Evolutionary conservation across 2,888 invertebrate genomes (phyloP).

Genomic region (Meghimatium bilineatum): DNA sequence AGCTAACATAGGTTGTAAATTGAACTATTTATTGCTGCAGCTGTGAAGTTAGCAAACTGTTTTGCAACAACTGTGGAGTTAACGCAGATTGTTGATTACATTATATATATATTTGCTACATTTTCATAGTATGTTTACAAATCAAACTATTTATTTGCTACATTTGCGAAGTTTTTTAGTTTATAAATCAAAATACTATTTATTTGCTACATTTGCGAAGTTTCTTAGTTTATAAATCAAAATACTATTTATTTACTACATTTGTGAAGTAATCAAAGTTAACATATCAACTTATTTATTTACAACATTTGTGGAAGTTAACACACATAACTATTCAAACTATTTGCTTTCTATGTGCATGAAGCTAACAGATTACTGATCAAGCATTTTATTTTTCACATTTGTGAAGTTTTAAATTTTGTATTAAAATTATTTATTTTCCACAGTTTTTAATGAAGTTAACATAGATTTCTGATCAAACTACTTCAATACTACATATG

Average conservation of each 20-base stretch:
- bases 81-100: too few relatives aligned
- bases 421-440: too few relatives aligned
- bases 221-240: neutral
- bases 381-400: neutral
- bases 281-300: neutral
- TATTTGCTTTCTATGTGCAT: neutral
- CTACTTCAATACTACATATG: neutral
- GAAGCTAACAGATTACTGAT: neutral
- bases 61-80: too few relatives aligned
- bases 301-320: neutral
- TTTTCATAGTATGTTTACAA: neutral
- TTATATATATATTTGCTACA: neutral
- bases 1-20: neutral
- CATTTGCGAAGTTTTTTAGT: neutral
- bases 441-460: neutral
- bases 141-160: neutral
- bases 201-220: neutral
- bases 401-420: neutral
- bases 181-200: neutral
- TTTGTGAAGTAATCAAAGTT: neutral
- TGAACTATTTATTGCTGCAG: too few relatives aligned
- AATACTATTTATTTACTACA: neutral
- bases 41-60: too few relatives aligned
- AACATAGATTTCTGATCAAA: neutral
- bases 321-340: neutral